These are phyloP conservation scores for Sipunculus nudus DNA, from an alignment of 2,888 invertebrate species.

Conservation along the genomic window DNA sequence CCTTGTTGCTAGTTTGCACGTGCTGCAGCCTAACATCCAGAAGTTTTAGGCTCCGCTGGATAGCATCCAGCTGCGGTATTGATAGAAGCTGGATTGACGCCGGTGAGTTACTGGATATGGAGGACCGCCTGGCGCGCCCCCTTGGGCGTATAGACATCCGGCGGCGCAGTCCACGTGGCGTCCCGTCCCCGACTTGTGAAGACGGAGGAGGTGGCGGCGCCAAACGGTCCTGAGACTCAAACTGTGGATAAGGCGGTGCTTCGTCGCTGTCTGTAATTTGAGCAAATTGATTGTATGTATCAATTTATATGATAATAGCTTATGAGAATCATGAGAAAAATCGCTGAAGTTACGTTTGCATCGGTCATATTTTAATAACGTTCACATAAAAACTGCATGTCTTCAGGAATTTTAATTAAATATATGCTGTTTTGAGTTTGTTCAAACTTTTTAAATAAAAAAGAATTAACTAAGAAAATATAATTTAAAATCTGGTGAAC, in stretches of 20 bases:
- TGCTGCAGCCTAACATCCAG: constrained; percentile 64
- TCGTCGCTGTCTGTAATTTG: constrained; percentile 16
- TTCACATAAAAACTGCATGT: too few species aligned
- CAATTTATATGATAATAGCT: neutral
- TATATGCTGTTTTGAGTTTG: too few species aligned
- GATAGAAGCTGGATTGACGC: constrained; percentile 62
- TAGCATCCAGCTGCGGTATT: constrained; percentile 65
- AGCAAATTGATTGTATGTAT: too few species aligned
- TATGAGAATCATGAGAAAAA: too few species aligned
- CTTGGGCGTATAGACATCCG: constrained; percentile 27
- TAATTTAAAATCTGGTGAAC: too few species aligned
- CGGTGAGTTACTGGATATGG: constrained; percentile 42
- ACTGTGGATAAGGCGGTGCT: neutral
- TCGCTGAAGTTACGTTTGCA: too few species aligned
- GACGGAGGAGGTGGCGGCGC: neutral
- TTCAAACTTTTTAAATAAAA: too few species aligned
- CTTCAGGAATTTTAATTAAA: too few species aligned
- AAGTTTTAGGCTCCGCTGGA: constrained; percentile 63
- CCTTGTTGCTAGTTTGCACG: constrained; percentile 62
- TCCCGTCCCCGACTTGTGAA: neutral
- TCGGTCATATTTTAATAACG: too few species aligned
- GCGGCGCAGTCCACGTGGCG: neutral
- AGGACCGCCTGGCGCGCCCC: constrained; percentile 46
- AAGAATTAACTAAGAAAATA: too few species aligned
- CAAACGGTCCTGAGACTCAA: neutral